Base-by-base conservation (phyloP, 2,888 invertebrate genomes). In the Nemurella pictetii region DNA sequence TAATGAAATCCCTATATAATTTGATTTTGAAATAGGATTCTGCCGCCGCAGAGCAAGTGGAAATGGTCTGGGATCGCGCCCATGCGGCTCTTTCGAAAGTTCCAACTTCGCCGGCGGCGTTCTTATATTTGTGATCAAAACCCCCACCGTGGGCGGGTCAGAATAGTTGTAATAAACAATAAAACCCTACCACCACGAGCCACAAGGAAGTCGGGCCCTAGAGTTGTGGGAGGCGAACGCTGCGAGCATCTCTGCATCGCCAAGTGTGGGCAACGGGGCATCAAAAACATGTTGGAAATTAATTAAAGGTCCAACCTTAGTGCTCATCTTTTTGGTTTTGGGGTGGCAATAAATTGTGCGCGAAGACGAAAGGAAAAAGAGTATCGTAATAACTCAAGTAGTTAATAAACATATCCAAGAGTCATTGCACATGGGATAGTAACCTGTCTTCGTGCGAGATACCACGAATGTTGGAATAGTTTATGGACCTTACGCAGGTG, bases 361-460 rank as follows among this genome's bases (percentile, higher is more conserved):
- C 55, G 20, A 55, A 55, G 55, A 55, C 55, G 9, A 1, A 55
- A 75, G 9, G 73, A 26, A 75, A 26, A 75, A 26, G 28, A 75
- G 75, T 9, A 75, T 3, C 7, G 75, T 28, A 75, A 75, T 75
- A 75, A 75, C 75, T 75, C 75, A 75, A 55, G 75, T 75, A 27
- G 75, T 75, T 75, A 75, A 75, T 75, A 75, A 75, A 75, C 75
- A 75, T 75, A 75, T 75, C 75, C 28, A 55, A 55, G 55, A 55
- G 55, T 55, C 55, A 55, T 55, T 55, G 55, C 55, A 55, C 55
- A 20, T 55, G 55, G 27, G n/a, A 75, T 75, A 12, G 75, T 26
- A 27, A 74, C 75, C 75, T 75, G 75, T 75, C 75, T 75, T 28
- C 75, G 27, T 75, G 75, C 28, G 7, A 4, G 75, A 25, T 55